Evolutionary conservation across 2,888 invertebrate genomes (phyloP).

Genomic region (Synanthedon vespiformis): DNA sequence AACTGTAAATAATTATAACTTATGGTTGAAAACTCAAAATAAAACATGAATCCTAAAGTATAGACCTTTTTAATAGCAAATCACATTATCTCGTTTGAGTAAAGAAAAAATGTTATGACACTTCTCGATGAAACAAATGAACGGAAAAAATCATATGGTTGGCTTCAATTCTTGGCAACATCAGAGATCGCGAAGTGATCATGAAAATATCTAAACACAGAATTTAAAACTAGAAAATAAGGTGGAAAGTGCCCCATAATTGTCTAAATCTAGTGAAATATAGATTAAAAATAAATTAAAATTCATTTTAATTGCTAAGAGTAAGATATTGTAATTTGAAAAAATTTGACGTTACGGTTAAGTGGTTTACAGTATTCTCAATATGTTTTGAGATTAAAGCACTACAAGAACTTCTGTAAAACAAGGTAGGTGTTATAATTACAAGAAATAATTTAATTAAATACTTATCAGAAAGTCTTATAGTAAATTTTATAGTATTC

Average conservation of each 20-base stretch:
- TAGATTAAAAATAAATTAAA: constrained; percentile 14
- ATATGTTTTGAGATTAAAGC: constrained; percentile 42
- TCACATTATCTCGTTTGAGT: constrained; percentile 11
- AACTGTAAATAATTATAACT: too few relatives aligned
- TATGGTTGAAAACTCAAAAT: too few relatives aligned
- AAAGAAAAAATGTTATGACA: constrained; percentile 46
- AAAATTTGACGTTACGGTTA: constrained; percentile 31
- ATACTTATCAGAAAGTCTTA: too few relatives aligned
- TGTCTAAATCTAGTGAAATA: constrained; percentile 39
- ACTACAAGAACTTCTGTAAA: too few relatives aligned
- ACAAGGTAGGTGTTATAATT: too few relatives aligned
- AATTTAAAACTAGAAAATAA: constrained; percentile 42
- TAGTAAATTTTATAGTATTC: too few relatives aligned
- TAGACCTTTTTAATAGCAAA: too few relatives aligned
- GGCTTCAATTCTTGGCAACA: constrained; percentile 53
- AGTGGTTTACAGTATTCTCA: constrained; percentile 25
- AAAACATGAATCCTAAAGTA: too few relatives aligned
- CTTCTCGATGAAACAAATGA: constrained; percentile 55
- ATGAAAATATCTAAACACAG: constrained; percentile 37
- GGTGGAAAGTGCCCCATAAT: constrained; percentile 27
- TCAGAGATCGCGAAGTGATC: constrained; percentile 37
- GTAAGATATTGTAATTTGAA: constrained; percentile 28
- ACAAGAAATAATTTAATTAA: too few relatives aligned
- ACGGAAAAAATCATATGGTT: constrained; percentile 57
- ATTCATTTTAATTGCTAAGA: constrained; percentile 33